A percentile compares a stretch with the other conserved stretches of the same genome.
These are phyloP conservation scores for Gulo gulo DNA, from an alignment of 2,113 vertebrate genomes.

Conservation along the genomic window DNA sequence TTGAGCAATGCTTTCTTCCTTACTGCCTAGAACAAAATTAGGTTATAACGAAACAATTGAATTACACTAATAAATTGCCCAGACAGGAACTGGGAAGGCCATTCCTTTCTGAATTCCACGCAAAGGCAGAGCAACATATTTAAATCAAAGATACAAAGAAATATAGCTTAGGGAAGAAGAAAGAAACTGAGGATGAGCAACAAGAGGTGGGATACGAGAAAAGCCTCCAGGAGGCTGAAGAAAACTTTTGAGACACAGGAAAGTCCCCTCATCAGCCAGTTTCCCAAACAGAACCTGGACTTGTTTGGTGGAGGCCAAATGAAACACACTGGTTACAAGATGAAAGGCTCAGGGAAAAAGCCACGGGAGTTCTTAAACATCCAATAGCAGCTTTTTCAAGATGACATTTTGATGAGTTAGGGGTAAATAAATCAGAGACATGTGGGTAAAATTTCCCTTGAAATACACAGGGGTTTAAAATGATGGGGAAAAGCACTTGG, in stretches of 20 bases:
- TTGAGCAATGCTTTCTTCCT: slow-evolving; percentile 34
- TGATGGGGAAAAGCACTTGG: slow-evolving; percentile 9
- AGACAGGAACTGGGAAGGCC: neutral
- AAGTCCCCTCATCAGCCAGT: neutral
- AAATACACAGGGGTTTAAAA: slow-evolving; percentile 45
- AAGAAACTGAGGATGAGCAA: neutral
- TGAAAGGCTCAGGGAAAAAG: neutral
- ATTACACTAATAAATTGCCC: slow-evolving; percentile 9
- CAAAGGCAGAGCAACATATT: neutral
- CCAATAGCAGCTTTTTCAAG: slow-evolving; percentile 31
- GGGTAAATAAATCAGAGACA: slow-evolving; percentile 55
- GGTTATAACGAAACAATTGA: slow-evolving; percentile 31
- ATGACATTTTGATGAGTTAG: slow-evolving; percentile 55
- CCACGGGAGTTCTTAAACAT: neutral
- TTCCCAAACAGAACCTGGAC: neutral
- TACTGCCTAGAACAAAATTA: slow-evolving; percentile 28
- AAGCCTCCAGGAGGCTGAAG: neutral
- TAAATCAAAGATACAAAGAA: neutral
- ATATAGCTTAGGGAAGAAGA: neutral
- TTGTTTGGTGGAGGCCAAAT: neutral
- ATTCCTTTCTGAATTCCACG: neutral
- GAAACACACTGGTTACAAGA: neutral
- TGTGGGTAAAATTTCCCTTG: slow-evolving; percentile 37
- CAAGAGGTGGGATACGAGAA: neutral
- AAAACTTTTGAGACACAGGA: neutral